Percentiles rank a stretch among this genome's conserved stretches.
Evolutionary conservation across 2,888 invertebrate species (phyloP).

Genomic region (Cheilosia urbana): DNA sequence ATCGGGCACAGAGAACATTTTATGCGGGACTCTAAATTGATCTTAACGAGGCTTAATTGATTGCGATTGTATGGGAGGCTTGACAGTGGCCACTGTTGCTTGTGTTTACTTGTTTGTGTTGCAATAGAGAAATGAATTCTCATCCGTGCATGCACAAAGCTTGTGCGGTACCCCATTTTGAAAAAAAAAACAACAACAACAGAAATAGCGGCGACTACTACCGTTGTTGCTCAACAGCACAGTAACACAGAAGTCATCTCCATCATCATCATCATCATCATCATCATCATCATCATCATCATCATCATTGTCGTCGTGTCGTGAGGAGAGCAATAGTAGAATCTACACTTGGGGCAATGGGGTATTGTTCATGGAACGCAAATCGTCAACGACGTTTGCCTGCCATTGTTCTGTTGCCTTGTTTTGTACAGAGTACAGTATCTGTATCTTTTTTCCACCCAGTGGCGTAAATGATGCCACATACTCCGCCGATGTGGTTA

Average conservation of each 20-base stretch:
- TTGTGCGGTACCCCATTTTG: slow-evolving; percentile 65
- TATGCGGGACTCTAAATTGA: slow-evolving; percentile 85
- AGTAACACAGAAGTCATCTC: slow-evolving; percentile 66
- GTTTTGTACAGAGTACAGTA: slow-evolving; percentile 56
- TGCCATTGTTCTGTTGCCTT: slow-evolving; percentile 69
- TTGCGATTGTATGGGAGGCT: slow-evolving; percentile 81
- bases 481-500: slow-evolving; percentile 70
- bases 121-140: slow-evolving; percentile 59
- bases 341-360: slow-evolving; percentile 52
- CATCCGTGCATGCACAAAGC: slow-evolving; percentile 49
- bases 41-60: slow-evolving; percentile 84
- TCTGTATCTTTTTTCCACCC: slow-evolving; percentile 66
- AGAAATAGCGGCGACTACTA: slow-evolving; percentile 41
- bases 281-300: slow-evolving; percentile 29
- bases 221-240: slow-evolving; percentile 54
- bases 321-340: slow-evolving; percentile 7
- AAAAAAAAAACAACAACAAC: slow-evolving; percentile 42
- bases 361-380: slow-evolving; percentile 69
- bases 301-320: neutral
- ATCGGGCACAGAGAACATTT: slow-evolving; percentile 78
- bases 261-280: slow-evolving; percentile 58
- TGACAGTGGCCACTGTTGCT: slow-evolving; percentile 67
- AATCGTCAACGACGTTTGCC: slow-evolving; percentile 65
- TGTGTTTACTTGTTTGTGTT: slow-evolving; percentile 53
- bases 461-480: slow-evolving; percentile 75